These are phyloP conservation scores for Dasyprocta punctata DNA, from an alignment of 2,113 vertebrate genomes.

Conservation along the genomic window DNA sequence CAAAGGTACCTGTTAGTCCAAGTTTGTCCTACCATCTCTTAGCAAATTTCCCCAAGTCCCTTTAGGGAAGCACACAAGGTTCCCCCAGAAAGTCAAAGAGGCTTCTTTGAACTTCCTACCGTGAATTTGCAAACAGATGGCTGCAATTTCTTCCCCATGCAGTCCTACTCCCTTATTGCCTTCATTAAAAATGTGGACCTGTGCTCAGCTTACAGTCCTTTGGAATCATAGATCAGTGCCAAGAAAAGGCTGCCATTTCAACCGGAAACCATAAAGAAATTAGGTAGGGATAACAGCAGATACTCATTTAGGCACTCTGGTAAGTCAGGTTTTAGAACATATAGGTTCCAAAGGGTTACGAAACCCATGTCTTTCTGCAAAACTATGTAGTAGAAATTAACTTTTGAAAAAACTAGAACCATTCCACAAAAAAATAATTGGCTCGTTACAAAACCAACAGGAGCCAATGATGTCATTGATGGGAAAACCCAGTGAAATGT, in stretches of 20 bases:
- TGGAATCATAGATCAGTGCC: not conserved
- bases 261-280: not conserved
- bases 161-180: not conserved
- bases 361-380: not conserved
- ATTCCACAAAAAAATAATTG: not conserved
- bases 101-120: conserved; percentile 24
- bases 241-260: not conserved
- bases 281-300: not conserved
- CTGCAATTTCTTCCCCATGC: not conserved
- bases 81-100: not conserved
- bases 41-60: conserved; percentile 33
- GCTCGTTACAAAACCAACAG: not conserved
- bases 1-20: conserved; percentile 1
- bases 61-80: not conserved
- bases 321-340: not conserved
- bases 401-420: conserved; percentile 32
- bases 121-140: not conserved
- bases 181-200: not conserved
- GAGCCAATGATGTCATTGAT: not conserved
- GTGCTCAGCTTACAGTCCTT: not conserved
- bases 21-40: not conserved
- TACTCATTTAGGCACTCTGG: not conserved
- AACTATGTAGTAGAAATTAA: not conserved
- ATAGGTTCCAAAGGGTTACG: not conserved
- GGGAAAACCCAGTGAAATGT: not conserved